Evolutionary conservation across 2,797 vertebrate species (phyloP), one percentile per base, ranked within the genome.

Genomic region (Tapirus indicus): DNA sequence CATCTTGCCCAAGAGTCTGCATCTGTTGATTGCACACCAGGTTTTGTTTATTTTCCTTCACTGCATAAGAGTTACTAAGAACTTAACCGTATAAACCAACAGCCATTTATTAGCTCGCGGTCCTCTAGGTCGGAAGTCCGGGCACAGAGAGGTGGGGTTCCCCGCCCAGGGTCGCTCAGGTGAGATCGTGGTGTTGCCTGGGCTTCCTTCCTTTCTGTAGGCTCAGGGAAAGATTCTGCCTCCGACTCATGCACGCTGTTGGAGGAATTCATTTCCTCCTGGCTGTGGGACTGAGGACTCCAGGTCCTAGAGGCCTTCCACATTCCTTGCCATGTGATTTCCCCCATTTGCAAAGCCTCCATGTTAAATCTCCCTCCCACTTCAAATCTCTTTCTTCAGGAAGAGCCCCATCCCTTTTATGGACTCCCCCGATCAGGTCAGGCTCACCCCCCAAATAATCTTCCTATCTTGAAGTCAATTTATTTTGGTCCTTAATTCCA

Each of bases 1-100:
- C 44, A 9, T 4, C n/a, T 9, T 8, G 13, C 1, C 7, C 1
- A 0, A 5, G 41, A 38, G 9, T 32, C 83, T 2, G 35, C 47
- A 2, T 20, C 52, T 62, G 38, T 9, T 16, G 54, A 18, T 18
- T 78, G 41, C 69, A 72, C 18, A 32, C 9, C 32, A 64, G 32
- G n/a, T 29, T 25, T n/a, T 5, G 25, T 88, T 38, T 5, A 25
- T 35, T 68, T 85, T 41, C 52, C 17, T 80, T 77, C 82, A 47
- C 32, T 60, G 21, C 35, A 23, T 41, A 18, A 64, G 93, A 47
- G 18, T 25, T 49, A 56, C 7, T 7, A 2, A 27, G n/a, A 64
- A 60, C 29, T 49, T 38, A 29, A n/a, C 0, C 1, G 32, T 9
- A 7, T 20, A 75, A 47, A n/a, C 17, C 58, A 16, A 58, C 3